phyloP scores from a whole-genome alignment of 2,797 vertebrate species.

The Galago senegalensis region DNA sequence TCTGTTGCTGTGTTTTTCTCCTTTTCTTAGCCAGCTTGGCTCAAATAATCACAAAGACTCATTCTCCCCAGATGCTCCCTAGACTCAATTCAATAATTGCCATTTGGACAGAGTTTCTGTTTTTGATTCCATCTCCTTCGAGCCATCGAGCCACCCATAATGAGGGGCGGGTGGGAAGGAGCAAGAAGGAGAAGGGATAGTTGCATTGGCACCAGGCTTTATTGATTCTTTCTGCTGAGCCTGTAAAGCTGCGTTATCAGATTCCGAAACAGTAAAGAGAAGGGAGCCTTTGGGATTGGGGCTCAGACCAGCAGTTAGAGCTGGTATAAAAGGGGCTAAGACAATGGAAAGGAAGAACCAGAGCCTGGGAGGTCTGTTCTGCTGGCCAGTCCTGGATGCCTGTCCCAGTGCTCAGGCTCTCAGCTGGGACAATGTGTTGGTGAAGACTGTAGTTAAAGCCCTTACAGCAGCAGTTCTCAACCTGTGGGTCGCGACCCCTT shows the following conservation, averaged over 20 bases:
- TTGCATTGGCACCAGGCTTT: not conserved
- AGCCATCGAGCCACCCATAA: not conserved
- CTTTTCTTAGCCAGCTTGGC: not conserved
- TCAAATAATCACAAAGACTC: not conserved
- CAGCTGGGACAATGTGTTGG: accelerated
- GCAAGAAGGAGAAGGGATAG: not conserved
- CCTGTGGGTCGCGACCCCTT: too few relatives aligned
- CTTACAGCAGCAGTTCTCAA: not conserved
- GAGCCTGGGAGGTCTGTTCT: not conserved
- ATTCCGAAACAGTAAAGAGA: not conserved
- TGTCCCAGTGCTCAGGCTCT: accelerated
- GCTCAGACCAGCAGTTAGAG: not conserved
- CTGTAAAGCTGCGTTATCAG: not conserved
- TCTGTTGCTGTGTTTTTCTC: not conserved
- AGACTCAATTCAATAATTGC: not conserved
- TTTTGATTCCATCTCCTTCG: not conserved
- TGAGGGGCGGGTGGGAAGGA: not conserved
- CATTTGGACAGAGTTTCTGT: not conserved
- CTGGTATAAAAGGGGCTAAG: not conserved
- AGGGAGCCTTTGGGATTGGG: not conserved
- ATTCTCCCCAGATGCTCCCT: not conserved
- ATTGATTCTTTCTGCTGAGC: constrained; percentile 1
- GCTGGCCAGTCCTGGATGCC: too few relatives aligned
- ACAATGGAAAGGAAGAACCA: not conserved
- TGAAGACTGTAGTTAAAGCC: not conserved